Evolutionary conservation across 1,140 invertebrate genomes (phyloP), one percentile per base, ranked within the genome.

Genomic region (Trissolcus basalis): DNA sequence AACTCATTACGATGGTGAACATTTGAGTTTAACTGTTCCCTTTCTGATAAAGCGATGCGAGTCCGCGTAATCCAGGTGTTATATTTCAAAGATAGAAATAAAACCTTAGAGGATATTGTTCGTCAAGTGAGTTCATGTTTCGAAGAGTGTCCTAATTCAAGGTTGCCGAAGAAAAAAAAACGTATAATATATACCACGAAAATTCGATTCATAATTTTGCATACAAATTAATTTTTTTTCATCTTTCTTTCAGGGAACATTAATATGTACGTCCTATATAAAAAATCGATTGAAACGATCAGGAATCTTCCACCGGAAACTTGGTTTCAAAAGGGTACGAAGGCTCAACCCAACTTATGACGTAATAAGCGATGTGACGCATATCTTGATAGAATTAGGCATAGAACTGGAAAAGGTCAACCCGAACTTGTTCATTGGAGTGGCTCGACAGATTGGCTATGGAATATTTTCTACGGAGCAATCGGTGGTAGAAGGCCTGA

Each of bases 251-350:
- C 84, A 92, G 88, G 90, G 92, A n/a, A 90, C 90, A 6, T 89
- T 89, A 12, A 80, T 94, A 0, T 93, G 92, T 78, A 90, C 89
- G 1, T 91, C 92, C 45, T 93, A 93, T 73, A 91, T 94, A 27
- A 90, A 92, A 15, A 89, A 88, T 35, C 89, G 92, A 0, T 79
- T 94, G 12, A 92, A 92, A 70, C 85, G 92, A 19, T 90, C 91
- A 0, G 91, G 92, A 0, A 87, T 93, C 14, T 91, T 92, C 44
- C 91, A 92, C 50, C 91, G 91, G 44, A 94, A 93, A 82, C 82
- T 93, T n/a, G 93, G 92, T 0, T 81, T 94, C 8, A 92, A 93
- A 61, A 84, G 93, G 33, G 88, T 93, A 54, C 83, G 92, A 36
- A 92, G 91, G 10, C 89, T 91, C 33, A 80, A 91, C 13, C 83